Percentiles rank a stretch among this genome's conserved stretches.
phyloP scores from a whole-genome alignment of 2,113 vertebrate species.

The Oreotrochilus melanogaster region DNA sequence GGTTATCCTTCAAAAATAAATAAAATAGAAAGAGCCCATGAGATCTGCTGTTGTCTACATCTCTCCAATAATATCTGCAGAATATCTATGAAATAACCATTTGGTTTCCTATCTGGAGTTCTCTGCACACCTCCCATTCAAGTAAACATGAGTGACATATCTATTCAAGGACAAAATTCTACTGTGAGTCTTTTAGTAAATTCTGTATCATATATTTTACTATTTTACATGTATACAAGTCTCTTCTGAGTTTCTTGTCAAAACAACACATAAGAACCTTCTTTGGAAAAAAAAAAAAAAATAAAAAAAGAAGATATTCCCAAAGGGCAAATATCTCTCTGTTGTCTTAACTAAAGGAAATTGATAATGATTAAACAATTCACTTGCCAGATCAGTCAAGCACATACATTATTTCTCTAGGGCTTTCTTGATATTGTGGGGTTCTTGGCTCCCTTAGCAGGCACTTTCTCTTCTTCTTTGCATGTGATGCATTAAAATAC shows the following conservation, averaged over 20 bases:
- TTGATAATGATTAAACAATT: not conserved
- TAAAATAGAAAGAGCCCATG: not conserved
- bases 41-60: not conserved
- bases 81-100: not conserved
- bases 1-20: not conserved
- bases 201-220: not conserved
- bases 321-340: not conserved
- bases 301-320: too few species aligned
- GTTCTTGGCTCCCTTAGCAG: not conserved
- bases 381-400: not conserved
- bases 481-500: not conserved
- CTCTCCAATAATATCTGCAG: not conserved
- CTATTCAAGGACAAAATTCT: constrained; percentile 24
- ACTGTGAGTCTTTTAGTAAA: not conserved
- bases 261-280: not conserved
- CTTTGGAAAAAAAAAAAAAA: not conserved
- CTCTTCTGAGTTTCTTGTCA: not conserved
- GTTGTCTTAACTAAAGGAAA: not conserved
- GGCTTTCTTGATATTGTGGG: not conserved
- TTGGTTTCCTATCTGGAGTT: constrained; percentile 48
- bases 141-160: not conserved
- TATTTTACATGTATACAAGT: not conserved
- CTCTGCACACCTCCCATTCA: not conserved
- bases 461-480: not conserved
- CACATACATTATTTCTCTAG: not conserved